phyloP scores from a whole-genome alignment of 2,113 vertebrate genomes.

The Salminus brasiliensis region DNA sequence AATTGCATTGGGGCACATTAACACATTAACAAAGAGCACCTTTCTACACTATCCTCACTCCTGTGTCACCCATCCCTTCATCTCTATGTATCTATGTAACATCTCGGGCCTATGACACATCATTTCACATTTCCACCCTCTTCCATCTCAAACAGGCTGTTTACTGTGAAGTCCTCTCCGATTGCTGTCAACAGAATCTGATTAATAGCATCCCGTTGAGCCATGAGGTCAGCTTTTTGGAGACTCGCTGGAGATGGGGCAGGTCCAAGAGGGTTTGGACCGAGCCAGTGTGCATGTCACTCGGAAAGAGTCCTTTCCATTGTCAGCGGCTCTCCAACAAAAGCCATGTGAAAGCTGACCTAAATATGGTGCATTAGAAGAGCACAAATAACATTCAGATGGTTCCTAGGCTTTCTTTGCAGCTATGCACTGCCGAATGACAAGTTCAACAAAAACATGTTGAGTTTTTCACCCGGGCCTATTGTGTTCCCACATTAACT shows the following conservation, averaged over 20 bases:
- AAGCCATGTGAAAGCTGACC: conserved; percentile 73
- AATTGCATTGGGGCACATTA: conserved; percentile 17
- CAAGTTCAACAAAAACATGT: conserved; percentile 81
- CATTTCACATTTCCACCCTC: conserved; percentile 27
- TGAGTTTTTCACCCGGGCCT: conserved; percentile 75
- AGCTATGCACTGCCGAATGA: conserved; percentile 79
- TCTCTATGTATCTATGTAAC: too few relatives aligned
- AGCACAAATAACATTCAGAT: conserved; percentile 81
- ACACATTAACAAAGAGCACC: background rate
- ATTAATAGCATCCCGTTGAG: conserved; percentile 56
- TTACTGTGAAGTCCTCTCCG: conserved; percentile 38
- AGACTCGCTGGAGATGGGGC: conserved; percentile 62
- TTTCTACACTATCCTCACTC: background rate
- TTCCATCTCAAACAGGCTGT: conserved; percentile 17
- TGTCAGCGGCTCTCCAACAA: conserved; percentile 71
- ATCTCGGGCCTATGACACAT: background rate
- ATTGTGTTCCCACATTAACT: conserved; percentile 81
- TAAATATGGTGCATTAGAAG: conserved; percentile 76
- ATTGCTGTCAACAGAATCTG: conserved; percentile 53
- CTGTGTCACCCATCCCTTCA: background rate
- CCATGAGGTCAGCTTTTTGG: conserved; percentile 69
- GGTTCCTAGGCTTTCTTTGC: conserved; percentile 78
- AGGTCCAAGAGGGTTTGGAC: conserved; percentile 71
- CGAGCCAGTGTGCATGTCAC: conserved; percentile 64
- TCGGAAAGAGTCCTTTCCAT: conserved; percentile 69